These are phyloP conservation scores for Catocala fraxini DNA, from an alignment of 2,888 invertebrate species.

Conservation along the genomic window DNA sequence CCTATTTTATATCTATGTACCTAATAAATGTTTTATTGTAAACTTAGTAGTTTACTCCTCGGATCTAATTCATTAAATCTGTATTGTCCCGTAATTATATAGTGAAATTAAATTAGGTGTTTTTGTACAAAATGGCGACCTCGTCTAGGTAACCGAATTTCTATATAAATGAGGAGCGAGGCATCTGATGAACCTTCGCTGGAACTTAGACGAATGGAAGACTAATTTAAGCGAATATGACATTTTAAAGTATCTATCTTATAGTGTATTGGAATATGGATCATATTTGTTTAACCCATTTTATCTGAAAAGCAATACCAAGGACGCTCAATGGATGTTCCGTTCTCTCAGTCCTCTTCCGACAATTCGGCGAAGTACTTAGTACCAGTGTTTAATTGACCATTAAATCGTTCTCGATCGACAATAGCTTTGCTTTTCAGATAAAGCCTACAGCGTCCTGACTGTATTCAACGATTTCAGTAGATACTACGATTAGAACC, in stretches of 20 bases:
- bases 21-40: slow-evolving; percentile 85
- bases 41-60: slow-evolving; percentile 83
- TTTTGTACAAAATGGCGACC: slow-evolving; percentile 85
- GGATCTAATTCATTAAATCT: slow-evolving; percentile 81
- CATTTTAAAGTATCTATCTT: slow-evolving; percentile 45
- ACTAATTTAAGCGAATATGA: slow-evolving; percentile 55
- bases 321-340: slow-evolving; percentile 29
- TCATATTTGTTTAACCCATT: slow-evolving; percentile 47
- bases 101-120: slow-evolving; percentile 76
- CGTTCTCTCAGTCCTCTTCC: slow-evolving; percentile 23
- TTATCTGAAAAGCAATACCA: slow-evolving; percentile 63
- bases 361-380: slow-evolving; percentile 66
- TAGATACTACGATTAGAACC: slow-evolving; percentile 75
- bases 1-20: slow-evolving; percentile 80
- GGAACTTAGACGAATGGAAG: slow-evolving; percentile 62
- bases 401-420: slow-evolving; percentile 31
- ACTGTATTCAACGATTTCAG: slow-evolving; percentile 71
- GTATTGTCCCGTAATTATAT: slow-evolving; percentile 81
- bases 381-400: slow-evolving; percentile 41
- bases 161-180: slow-evolving; percentile 70
- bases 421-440: slow-evolving; percentile 62
- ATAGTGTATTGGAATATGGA: slow-evolving; percentile 41
- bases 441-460: slow-evolving; percentile 49
- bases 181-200: slow-evolving; percentile 57
- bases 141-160: slow-evolving; percentile 87